phyloP scores from a whole-genome alignment of 2,797 vertebrate species.

The Acanthopagrus latus region DNA sequence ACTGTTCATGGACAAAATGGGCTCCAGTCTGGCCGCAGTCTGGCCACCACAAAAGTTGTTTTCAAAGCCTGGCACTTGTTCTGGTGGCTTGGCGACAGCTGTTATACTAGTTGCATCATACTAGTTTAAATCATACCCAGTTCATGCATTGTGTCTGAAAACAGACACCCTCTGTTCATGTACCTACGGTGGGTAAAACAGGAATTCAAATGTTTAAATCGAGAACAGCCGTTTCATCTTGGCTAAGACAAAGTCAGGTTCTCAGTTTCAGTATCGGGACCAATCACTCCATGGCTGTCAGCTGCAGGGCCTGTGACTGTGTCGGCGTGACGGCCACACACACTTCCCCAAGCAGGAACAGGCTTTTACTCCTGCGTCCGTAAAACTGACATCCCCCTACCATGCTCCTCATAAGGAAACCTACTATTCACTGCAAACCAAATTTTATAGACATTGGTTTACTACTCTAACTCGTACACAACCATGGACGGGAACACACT shows the following conservation, averaged over 20 bases:
- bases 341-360: conserved; percentile 27
- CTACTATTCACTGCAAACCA: conserved; percentile 24
- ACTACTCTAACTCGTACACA: conserved; percentile 1
- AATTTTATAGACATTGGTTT: conserved; percentile 44
- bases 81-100: no score
- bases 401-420: not conserved
- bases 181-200: conserved; percentile 1
- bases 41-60: no score
- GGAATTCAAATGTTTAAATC: conserved; percentile 24
- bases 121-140: not conserved
- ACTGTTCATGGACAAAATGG: not conserved
- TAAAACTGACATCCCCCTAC: conserved; percentile 18
- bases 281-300: conserved; percentile 38
- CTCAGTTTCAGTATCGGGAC: conserved; percentile 17
- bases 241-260: conserved; percentile 24
- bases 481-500: conserved; percentile 17
- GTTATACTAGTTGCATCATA: no score
- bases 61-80: no score
- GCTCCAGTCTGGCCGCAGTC: no score
- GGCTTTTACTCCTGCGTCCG: not conserved
- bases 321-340: conserved; percentile 61
- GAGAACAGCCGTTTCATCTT: conserved; percentile 29
- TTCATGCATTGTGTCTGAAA: conserved; percentile 4
- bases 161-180: not conserved
- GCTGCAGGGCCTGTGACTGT: conserved; percentile 43